Evolutionary conservation across 2,113 vertebrate species (phyloP).

Genomic region (Syrmaticus mikado): DNA sequence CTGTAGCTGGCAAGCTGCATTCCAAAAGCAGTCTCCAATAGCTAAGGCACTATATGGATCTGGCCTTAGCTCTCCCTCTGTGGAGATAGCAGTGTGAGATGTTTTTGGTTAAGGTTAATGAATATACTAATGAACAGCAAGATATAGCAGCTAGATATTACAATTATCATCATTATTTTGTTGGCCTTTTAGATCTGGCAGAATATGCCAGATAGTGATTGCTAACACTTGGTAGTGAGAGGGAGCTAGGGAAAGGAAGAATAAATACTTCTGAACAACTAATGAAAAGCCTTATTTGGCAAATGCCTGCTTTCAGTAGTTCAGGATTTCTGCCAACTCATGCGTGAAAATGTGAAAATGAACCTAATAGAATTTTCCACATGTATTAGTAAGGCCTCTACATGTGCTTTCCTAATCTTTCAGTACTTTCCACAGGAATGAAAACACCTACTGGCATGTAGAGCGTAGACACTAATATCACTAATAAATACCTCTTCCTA

Average conservation of each 20-base stretch:
- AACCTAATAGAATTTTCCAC: not conserved
- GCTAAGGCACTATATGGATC: not conserved
- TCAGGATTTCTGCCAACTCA: not conserved
- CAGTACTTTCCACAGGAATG: not conserved
- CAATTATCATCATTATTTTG: not conserved
- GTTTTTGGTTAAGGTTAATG: not conserved
- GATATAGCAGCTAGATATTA: not conserved
- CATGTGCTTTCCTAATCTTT: not conserved
- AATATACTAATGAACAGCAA: not conserved
- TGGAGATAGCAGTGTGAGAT: not conserved
- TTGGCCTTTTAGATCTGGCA: not conserved
- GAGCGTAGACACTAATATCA: rapidly evolving
- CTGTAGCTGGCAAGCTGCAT: not conserved
- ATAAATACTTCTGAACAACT: not conserved
- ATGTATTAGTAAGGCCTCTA: not conserved
- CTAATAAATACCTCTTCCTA: not conserved
- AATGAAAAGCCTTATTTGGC: not conserved
- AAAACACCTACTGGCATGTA: not conserved
- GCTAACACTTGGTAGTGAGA: not conserved
- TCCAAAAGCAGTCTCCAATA: not conserved
- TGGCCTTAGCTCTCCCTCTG: not conserved
- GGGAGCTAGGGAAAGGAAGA: not conserved
- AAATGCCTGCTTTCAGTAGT: not conserved
- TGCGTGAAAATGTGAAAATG: not conserved
- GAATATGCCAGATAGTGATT: not conserved